A percentile compares a stretch with the other conserved stretches of the same genome.
Evolutionary conservation across 2,888 invertebrate genomes (phyloP).

Genomic region (Drosophila suboccidentalis): DNA sequence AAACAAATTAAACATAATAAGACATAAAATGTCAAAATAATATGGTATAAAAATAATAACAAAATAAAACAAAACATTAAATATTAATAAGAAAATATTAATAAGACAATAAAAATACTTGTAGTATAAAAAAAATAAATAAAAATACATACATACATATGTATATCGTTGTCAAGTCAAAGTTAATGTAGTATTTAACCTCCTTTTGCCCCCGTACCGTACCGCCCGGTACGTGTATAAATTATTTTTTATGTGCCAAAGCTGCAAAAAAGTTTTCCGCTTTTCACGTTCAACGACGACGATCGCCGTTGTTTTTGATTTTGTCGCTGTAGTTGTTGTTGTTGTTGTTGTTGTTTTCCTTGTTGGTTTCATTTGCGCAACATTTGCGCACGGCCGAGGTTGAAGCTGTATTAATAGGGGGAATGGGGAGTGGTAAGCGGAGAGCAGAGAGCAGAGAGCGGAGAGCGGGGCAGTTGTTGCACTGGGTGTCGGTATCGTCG

Average conservation of each 20-base stretch:
- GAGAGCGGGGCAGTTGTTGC: conserved; percentile 2
- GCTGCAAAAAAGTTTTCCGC: conserved; percentile 84
- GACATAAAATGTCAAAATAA: too few relatives aligned
- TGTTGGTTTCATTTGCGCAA: conserved; percentile 73
- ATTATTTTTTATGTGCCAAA: conserved; percentile 68
- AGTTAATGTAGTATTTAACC: background rate
- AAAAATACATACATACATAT: too few relatives aligned
- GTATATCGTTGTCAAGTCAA: conserved; percentile 14
- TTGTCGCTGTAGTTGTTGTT: conserved; percentile 56
- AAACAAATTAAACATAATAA: too few relatives aligned
- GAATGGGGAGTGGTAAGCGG: background rate
- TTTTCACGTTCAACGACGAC: conserved; percentile 86
- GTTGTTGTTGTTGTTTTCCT: conserved; percentile 64
- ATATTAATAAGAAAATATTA: too few relatives aligned
- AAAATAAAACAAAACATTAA: too few relatives aligned
- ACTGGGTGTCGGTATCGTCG: conserved; percentile 36
- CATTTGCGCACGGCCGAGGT: conserved; percentile 44
- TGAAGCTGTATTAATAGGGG: background rate
- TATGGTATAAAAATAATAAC: too few relatives aligned
- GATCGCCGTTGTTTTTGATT: conserved; percentile 77
- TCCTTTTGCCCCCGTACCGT: background rate
- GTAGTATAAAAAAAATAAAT: too few relatives aligned
- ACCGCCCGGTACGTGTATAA: conserved; percentile 2
- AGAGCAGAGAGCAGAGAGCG: conserved; percentile 3
- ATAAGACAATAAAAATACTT: too few relatives aligned